Evolutionary conservation across 2,797 vertebrate species (phyloP).

Genomic region (Aeoliscus strigatus): DNA sequence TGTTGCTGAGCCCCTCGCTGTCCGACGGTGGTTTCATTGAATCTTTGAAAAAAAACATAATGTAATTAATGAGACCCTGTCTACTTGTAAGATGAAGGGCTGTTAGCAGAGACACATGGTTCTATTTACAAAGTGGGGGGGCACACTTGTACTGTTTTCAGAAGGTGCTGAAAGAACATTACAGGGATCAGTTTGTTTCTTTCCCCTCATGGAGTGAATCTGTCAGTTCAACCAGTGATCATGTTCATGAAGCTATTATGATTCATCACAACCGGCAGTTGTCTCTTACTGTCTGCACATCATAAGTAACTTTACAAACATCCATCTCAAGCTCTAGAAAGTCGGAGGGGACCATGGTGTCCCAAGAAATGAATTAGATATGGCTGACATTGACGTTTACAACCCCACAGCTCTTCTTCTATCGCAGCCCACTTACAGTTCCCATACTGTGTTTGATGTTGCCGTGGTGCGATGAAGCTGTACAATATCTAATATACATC

Average conservation of each 20-base stretch:
- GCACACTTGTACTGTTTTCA: constrained; percentile 12
- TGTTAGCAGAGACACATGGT: constrained; percentile 26
- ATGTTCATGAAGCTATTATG: constrained; percentile 6
- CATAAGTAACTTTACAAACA: constrained; percentile 13
- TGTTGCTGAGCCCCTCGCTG: constrained; percentile 65
- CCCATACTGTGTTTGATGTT: constrained; percentile 26
- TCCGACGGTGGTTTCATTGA: constrained; percentile 31
- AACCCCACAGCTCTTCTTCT: neutral
- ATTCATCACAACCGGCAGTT: constrained; percentile 19
- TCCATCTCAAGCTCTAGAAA: constrained; percentile 13
- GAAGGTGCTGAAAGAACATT: constrained; percentile 27
- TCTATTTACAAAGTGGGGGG: constrained; percentile 21
- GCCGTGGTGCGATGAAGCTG: constrained; percentile 23
- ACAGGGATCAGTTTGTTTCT: constrained; percentile 16
- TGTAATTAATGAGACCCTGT: constrained; percentile 26
- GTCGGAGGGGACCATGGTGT: constrained; percentile 5
- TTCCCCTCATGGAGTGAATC: constrained; percentile 21
- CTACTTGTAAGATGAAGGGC: constrained; percentile 17
- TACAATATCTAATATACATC: constrained; percentile 13
- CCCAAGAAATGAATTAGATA: neutral
- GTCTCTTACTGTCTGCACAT: constrained; percentile 15
- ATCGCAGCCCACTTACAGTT: constrained; percentile 18
- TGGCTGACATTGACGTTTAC: neutral
- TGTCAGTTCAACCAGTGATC: constrained; percentile 22
- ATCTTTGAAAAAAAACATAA: constrained; percentile 37